Conservation (phyloP, 2,797 vertebrate species). For the Mallotus villosus region DNA sequence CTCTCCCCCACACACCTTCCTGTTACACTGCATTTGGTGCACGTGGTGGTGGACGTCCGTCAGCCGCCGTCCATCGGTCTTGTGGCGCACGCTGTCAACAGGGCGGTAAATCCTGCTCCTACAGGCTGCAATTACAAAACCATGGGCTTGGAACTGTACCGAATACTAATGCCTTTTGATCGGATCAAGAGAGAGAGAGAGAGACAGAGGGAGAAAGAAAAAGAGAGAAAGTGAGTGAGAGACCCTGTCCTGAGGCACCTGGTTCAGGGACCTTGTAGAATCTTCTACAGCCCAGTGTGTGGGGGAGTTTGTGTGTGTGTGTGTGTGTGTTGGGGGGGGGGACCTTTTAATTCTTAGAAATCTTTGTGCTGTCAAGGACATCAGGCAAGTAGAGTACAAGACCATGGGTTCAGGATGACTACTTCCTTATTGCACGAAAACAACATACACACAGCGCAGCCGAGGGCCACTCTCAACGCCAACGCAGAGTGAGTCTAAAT, state of each 20-base stretch:
- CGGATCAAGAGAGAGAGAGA: not conserved
- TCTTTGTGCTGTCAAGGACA: not conserved
- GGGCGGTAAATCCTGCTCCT: slow-evolving; percentile 34
- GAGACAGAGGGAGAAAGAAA: not conserved
- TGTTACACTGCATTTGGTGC: too few relatives aligned
- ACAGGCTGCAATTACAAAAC: slow-evolving; percentile 24
- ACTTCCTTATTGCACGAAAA: not conserved
- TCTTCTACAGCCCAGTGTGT: too few relatives aligned
- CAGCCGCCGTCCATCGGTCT: slow-evolving; percentile 16
- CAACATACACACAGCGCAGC: not conserved
- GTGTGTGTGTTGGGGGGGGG: not conserved
- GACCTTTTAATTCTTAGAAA: not conserved
- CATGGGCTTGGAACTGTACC: not conserved
- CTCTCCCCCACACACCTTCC: too few relatives aligned
- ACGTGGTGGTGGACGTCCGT: not conserved
- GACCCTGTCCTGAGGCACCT: not conserved
- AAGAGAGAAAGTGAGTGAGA: not conserved
- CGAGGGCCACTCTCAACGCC: not conserved
- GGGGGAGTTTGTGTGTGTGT: too few relatives aligned
- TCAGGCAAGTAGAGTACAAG: too few relatives aligned
- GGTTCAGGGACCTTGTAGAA: not conserved
- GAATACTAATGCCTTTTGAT: not conserved
- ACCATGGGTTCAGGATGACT: too few relatives aligned
- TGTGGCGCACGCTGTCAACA: slow-evolving; percentile 10
- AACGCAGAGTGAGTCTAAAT: not conserved